phyloP scores from a whole-genome alignment of 2,888 invertebrate species.

The Agrochola macilenta region DNA sequence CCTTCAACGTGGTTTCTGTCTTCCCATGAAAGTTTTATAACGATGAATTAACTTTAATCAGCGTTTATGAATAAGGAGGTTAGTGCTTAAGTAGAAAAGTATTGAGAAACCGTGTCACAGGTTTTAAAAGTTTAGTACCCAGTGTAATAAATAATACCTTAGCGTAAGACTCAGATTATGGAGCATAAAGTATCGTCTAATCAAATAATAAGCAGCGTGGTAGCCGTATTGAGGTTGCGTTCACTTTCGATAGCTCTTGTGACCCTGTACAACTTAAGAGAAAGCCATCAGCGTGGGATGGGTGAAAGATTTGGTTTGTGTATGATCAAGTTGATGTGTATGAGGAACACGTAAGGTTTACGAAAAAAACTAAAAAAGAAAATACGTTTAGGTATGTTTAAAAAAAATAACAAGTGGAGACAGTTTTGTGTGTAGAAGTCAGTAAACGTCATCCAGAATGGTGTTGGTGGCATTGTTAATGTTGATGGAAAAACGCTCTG shows the following conservation, averaged over 20 bases:
- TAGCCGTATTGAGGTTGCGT: constrained; percentile 49
- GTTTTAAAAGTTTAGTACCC: constrained; percentile 7
- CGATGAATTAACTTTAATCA: no score
- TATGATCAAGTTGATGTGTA: background rate
- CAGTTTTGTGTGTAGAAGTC: no score
- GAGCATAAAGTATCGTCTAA: constrained; percentile 18
- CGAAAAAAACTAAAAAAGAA: no score
- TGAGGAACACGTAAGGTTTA: background rate
- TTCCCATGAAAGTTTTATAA: no score
- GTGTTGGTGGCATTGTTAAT: no score
- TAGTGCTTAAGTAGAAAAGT: background rate
- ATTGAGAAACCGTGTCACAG: constrained; percentile 1
- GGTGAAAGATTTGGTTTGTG: constrained; percentile 25
- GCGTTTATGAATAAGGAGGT: no score
- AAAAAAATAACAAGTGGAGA: no score
- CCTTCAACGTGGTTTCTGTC: no score
- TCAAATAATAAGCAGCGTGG: constrained; percentile 26
- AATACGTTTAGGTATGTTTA: no score
- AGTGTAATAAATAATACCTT: background rate
- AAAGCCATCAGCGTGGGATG: constrained; percentile 61
- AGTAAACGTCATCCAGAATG: no score
- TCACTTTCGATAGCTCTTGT: constrained; percentile 61
- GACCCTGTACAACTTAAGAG: constrained; percentile 60
- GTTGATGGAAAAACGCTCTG: no score
- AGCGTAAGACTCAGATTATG: constrained; percentile 1